phyloP scores from a whole-genome alignment of 2,888 invertebrate genomes.

The Drosophila monieri region DNA sequence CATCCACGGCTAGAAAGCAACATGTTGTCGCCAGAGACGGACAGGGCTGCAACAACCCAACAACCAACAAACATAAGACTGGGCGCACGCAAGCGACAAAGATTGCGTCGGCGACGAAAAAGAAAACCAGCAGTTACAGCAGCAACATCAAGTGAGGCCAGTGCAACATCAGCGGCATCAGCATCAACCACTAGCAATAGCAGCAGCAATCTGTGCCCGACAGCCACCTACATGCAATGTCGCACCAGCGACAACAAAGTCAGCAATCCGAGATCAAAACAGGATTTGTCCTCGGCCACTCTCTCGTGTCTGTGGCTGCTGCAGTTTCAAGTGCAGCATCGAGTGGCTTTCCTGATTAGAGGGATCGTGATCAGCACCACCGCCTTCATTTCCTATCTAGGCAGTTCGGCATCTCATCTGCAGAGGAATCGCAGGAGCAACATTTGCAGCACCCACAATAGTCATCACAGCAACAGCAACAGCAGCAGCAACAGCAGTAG shows the following conservation, averaged over 20 bases:
- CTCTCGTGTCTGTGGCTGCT: conserved; percentile 44
- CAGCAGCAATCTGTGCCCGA: conserved; percentile 39
- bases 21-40: conserved; percentile 53
- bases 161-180: conserved; percentile 40
- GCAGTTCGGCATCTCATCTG: conserved; percentile 42
- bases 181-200: conserved; percentile 55
- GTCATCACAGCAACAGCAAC: conserved; percentile 43
- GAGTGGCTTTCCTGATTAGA: conserved; percentile 42
- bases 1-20: conserved; percentile 54
- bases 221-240: conserved; percentile 44
- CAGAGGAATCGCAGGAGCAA: conserved; percentile 40
- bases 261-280: conserved; percentile 40
- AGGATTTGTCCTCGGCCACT: conserved; percentile 47
- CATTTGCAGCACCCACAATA: conserved; percentile 42
- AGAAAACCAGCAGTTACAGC: conserved; percentile 67
- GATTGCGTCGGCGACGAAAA: conserved; percentile 80
- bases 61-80: conserved; percentile 81
- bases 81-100: conserved; percentile 80
- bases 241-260: conserved; percentile 43
- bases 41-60: conserved; percentile 60
- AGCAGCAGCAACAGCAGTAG: conserved; percentile 55
- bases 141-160: conserved; percentile 41
- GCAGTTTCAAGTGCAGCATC: conserved; percentile 40
- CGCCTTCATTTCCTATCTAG: conserved; percentile 59
- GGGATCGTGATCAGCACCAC: conserved; percentile 49